Base-by-base conservation (phyloP, 2,888 invertebrate genomes). In the Yponomeuta sedellus region DNA sequence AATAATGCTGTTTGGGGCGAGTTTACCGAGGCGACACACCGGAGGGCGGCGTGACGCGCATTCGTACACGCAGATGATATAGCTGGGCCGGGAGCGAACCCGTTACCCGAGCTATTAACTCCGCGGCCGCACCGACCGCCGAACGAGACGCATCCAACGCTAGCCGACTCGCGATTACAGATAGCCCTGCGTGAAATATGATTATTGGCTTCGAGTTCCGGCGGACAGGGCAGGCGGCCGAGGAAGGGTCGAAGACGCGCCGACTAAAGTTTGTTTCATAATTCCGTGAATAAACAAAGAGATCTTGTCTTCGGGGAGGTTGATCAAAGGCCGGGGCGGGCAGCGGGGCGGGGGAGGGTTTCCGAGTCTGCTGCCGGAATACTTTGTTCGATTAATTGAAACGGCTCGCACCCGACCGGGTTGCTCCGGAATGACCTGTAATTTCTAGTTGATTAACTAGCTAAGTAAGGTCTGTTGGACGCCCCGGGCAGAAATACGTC, bases 311-410 rank as follows among this genome's bases (percentile, higher is more conserved):
- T 52, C 44, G 44, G 44, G 34, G 44, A 52, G 44, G 44, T 16
- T 52, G 16, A 52, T 52, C 44, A 52, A 52, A 52, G 44, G 44
- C 44, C 44, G 10, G 10, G 44, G 44, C 11, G 44, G 16, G 44
- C 10, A 16, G 12, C 16, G 44, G 16, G 44, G 44, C 44, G 44
- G 44, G 16, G 44, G 44, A 52, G 2, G 12, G 44, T 52, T 52
- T 12, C 44, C 12, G 16, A 52, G 44, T 52, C 44, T 5, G 44
- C 16, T 16, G 16, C 16, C 44, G 44, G 44, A 52, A 52, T 52
- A 52, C 44, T 52, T 52, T 52, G 44, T 52, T 52, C 44, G 44
- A 52, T 52, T 52, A 52, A 52, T 52, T 52, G 44, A 52, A 52
- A 52, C 44, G 12, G 44, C 16, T 52, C 44, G 44, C 44, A 12